A percentile compares a stretch with the other conserved stretches of the same genome.
These are phyloP conservation scores for Coptodon bakossiorum DNA, from an alignment of 2,113 vertebrate species.

Conservation along the genomic window DNA sequence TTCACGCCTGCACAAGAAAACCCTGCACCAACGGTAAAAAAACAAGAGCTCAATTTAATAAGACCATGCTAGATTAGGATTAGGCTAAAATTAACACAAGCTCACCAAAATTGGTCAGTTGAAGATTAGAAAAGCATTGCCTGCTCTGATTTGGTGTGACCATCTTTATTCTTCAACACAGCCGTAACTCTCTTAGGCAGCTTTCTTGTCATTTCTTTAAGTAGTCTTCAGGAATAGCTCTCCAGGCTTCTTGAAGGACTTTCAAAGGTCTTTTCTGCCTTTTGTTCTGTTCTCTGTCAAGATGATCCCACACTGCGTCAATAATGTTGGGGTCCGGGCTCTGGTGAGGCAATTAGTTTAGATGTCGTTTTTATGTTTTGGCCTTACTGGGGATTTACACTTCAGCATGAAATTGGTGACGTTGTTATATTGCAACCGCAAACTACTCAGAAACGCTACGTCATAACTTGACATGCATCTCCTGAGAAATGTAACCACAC, in stretches of 20 bases:
- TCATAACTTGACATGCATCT: not conserved
- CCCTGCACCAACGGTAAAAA: rapidly evolving
- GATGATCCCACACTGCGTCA: not conserved
- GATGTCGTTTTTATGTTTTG: not conserved
- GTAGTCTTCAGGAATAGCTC: not conserved
- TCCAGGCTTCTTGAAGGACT: not conserved
- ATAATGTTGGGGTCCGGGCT: not conserved
- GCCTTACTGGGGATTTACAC: not conserved
- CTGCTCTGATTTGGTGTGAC: not conserved
- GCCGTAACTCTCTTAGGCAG: not conserved
- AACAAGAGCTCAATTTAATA: not conserved
- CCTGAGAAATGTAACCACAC: not conserved
- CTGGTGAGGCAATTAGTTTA: not conserved
- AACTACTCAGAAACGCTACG: not conserved
- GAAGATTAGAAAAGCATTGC: not conserved
- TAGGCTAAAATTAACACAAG: not conserved
- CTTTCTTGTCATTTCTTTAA: not conserved
- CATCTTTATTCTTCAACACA: not conserved
- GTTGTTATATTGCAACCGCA: not conserved
- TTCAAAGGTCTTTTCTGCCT: not conserved
- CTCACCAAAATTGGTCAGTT: not conserved
- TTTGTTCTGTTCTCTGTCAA: not conserved
- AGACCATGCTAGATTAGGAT: not conserved
- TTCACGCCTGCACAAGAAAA: not conserved
- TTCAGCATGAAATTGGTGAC: not conserved